phyloP scores from a whole-genome alignment of 2,113 vertebrate genomes.

The Cololabis saira region DNA sequence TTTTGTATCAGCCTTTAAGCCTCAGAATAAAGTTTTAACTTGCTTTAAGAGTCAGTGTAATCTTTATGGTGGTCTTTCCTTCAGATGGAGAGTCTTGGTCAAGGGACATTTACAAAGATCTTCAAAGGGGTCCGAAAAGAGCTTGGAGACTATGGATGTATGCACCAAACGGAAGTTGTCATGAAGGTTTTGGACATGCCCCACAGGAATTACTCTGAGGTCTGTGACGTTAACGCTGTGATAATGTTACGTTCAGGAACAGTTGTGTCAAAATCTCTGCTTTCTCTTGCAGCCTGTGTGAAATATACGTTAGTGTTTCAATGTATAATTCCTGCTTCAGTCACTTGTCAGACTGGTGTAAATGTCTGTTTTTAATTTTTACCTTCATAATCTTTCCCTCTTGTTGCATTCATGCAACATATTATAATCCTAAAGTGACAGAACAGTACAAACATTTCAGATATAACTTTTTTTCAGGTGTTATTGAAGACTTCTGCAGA shows the following conservation, averaged over 20 bases:
- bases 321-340: too few species aligned
- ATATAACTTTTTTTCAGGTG: too few species aligned
- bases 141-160: conserved; percentile 90
- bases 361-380: not conserved
- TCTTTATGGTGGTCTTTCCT: conserved; percentile 16
- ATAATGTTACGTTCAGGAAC: not conserved
- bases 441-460: too few species aligned
- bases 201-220: conserved; percentile 97
- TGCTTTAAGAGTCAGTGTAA: too few species aligned
- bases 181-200: conserved; percentile 94
- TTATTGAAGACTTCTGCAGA: too few species aligned
- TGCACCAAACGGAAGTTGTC: conserved; percentile 94
- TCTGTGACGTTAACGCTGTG: conserved; percentile 44
- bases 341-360: too few species aligned
- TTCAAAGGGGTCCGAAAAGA: conserved; percentile 93
- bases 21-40: not conserved
- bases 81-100: conserved; percentile 93
- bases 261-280: not conserved
- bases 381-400: not conserved
- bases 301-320: too few species aligned
- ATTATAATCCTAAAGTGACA: too few species aligned
- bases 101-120: conserved; percentile 97
- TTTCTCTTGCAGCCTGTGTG: too few species aligned
- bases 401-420: too few species aligned
- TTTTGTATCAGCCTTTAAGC: not conserved